phyloP scores from a whole-genome alignment of 2,113 vertebrate genomes.

The Oncorhynchus kisutch region DNA sequence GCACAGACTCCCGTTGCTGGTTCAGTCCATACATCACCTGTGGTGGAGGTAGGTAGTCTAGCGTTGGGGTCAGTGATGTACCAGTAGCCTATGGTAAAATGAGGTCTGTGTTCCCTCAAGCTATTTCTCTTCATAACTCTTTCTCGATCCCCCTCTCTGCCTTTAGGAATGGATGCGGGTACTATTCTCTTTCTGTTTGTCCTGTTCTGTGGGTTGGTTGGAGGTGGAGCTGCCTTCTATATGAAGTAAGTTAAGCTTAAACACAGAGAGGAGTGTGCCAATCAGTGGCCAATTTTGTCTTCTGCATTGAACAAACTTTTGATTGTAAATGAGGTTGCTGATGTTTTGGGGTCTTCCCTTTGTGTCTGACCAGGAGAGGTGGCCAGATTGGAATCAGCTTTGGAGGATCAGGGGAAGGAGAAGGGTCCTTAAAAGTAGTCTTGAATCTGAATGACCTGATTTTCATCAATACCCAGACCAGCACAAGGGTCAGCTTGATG shows the following conservation, averaged over 20 bases:
- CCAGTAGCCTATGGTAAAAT: neutral
- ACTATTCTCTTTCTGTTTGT: constrained; percentile 75
- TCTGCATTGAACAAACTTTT: neutral
- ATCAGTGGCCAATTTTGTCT: neutral
- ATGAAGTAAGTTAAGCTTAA: constrained; percentile 68
- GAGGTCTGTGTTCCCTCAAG: neutral
- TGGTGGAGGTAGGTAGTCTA: constrained; percentile 77
- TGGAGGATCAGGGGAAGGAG: constrained; percentile 60
- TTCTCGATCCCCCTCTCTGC: neutral
- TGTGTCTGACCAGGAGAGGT: constrained; percentile 57
- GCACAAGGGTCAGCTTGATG: constrained; percentile 71
- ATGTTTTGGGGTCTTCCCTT: neutral
- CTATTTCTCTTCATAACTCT: neutral
- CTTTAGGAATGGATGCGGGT: constrained; percentile 75
- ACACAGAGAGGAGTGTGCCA: neutral
- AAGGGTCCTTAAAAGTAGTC: constrained; percentile 68
- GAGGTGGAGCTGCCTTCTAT: constrained; percentile 56
- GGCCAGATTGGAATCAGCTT: constrained; percentile 62
- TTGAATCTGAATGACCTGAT: constrained; percentile 84
- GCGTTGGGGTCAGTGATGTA: neutral
- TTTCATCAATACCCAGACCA: constrained; percentile 84
- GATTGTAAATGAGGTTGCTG: neutral
- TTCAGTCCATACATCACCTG: constrained; percentile 84
- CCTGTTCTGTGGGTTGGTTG: constrained; percentile 58
- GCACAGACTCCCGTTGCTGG: constrained; percentile 84